Conservation (phyloP, 2,797 vertebrate genomes). For the Thunnus albacares region DNA sequence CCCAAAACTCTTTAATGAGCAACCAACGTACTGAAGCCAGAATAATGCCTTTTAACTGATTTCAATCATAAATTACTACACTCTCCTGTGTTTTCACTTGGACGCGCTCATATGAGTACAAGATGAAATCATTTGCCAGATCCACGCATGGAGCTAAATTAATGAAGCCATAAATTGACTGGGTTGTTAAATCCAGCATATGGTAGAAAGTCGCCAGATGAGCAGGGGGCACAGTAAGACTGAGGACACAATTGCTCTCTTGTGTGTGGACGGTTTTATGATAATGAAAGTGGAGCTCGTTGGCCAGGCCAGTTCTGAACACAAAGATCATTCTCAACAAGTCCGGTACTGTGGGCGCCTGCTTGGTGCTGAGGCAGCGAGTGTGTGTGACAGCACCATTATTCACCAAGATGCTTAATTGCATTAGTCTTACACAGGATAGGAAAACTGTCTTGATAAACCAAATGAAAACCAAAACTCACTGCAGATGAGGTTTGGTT, state of each 20-base stretch:
- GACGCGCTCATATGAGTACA: conserved; percentile 22
- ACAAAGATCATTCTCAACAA: conserved; percentile 79
- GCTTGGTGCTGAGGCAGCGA: conserved; percentile 81
- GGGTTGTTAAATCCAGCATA: conserved; percentile 59
- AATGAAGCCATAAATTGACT: conserved; percentile 54
- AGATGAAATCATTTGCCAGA: conserved; percentile 16
- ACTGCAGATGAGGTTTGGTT: conserved; percentile 21
- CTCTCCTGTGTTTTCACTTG: conserved; percentile 18
- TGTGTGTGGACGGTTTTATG: conserved; percentile 68
- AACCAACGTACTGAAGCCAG: conserved; percentile 9
- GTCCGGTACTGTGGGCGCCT: conserved; percentile 76
- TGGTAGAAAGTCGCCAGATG: conserved; percentile 69
- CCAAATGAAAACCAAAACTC: conserved; percentile 42
- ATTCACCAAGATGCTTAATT: conserved; percentile 81
- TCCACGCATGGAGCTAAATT: conserved; percentile 36
- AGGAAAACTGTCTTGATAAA: conserved; percentile 60
- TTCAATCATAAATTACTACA: not conserved
- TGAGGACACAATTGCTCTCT: conserved; percentile 70
- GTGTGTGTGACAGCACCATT: conserved; percentile 83
- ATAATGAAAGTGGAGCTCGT: conserved; percentile 74
- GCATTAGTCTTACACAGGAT: conserved; percentile 70
- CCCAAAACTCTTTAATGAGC: conserved; percentile 15
- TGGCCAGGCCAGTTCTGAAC: conserved; percentile 69
- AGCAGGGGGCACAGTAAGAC: conserved; percentile 46
- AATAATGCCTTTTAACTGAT: not conserved